Evolutionary conservation across 2,797 vertebrate genomes (phyloP).

Genomic region (Mus minutoides): DNA sequence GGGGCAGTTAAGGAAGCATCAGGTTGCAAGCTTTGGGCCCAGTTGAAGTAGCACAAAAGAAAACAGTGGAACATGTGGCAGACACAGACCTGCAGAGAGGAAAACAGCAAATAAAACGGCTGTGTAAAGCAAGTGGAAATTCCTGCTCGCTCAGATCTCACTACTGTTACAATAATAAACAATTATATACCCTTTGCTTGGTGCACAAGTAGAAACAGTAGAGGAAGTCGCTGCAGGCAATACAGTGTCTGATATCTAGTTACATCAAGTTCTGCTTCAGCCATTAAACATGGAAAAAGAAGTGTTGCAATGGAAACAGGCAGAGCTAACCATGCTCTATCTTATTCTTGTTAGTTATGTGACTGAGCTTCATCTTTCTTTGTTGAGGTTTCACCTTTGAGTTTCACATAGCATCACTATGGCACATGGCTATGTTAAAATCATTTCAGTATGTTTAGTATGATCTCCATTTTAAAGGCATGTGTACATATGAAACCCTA

Average conservation of each 20-base stretch:
- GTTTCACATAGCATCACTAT: conserved; percentile 30
- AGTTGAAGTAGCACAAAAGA: conserved; percentile 85
- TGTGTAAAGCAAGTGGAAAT: conserved; percentile 51
- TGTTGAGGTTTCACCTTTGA: background rate
- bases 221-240: background rate
- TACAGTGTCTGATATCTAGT: background rate
- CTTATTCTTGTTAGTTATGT: background rate
- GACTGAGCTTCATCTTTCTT: background rate
- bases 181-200: conserved; percentile 38
- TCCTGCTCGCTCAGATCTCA: conserved; percentile 33
- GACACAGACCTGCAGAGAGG: conserved; percentile 47
- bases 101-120: conserved; percentile 58
- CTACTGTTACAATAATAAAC: conserved; percentile 58
- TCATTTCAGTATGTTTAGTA: background rate
- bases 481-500: background rate
- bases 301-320: background rate
- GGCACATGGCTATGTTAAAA: background rate
- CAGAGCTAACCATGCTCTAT: background rate
- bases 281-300: background rate
- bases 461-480: conserved; percentile 4
- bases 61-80: conserved; percentile 86
- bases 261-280: background rate
- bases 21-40: conserved; percentile 78
- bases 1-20: conserved; percentile 79
- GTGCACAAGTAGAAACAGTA: background rate